Percentiles rank a stretch among this genome's conserved stretches.
phyloP scores from a whole-genome alignment of 92 coral and sea anemone genomes.

The Palythoa heliodiscus region DNA sequence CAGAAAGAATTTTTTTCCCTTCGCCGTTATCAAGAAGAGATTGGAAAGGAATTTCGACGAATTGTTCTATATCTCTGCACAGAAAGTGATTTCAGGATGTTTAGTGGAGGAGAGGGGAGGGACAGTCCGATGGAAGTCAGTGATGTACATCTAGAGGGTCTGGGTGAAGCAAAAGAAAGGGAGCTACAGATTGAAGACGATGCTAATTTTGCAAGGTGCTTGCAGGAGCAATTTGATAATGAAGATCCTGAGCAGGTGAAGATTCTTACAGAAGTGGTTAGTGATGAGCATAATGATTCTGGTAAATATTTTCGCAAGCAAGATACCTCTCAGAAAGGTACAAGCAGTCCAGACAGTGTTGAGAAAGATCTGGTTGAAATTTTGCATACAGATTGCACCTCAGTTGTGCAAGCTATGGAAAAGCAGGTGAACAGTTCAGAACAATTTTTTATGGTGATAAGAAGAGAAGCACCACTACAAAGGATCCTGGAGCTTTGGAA shows the following conservation, averaged over 20 bases:
- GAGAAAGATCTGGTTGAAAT: slow-evolving; percentile 20
- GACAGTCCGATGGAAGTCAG: slow-evolving; percentile 15
- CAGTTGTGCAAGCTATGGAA: slow-evolving; percentile 49
- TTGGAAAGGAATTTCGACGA: slow-evolving; percentile 48
- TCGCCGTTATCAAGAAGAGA: slow-evolving; percentile 48
- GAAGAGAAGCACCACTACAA: slow-evolving; percentile 57
- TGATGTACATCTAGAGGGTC: slow-evolving; percentile 15
- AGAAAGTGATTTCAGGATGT: slow-evolving; percentile 21
- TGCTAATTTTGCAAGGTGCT: slow-evolving; percentile 21
- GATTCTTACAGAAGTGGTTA: slow-evolving; percentile 5
- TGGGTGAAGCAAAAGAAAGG: slow-evolving; percentile 8
- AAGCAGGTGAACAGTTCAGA: slow-evolving; percentile 42
- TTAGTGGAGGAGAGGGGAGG: slow-evolving; percentile 25
- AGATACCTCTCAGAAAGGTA: slow-evolving; percentile 28
- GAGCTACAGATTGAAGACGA: slow-evolving; percentile 17
- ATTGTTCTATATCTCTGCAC: slow-evolving; percentile 26
- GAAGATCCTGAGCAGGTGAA: slow-evolving; percentile 16
- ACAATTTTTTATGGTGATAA: slow-evolving; percentile 46
- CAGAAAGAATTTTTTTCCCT: neutral
- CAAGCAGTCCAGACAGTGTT: slow-evolving; percentile 20
- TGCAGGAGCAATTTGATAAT: slow-evolving; percentile 26
- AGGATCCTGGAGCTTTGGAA: slow-evolving; percentile 63
- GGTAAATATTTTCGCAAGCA: slow-evolving; percentile 4
- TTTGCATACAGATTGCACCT: slow-evolving; percentile 19
- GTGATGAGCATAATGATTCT: slow-evolving; percentile 16